phyloP scores from a whole-genome alignment of 2,113 vertebrate genomes.

The Vireo altiloquus region DNA sequence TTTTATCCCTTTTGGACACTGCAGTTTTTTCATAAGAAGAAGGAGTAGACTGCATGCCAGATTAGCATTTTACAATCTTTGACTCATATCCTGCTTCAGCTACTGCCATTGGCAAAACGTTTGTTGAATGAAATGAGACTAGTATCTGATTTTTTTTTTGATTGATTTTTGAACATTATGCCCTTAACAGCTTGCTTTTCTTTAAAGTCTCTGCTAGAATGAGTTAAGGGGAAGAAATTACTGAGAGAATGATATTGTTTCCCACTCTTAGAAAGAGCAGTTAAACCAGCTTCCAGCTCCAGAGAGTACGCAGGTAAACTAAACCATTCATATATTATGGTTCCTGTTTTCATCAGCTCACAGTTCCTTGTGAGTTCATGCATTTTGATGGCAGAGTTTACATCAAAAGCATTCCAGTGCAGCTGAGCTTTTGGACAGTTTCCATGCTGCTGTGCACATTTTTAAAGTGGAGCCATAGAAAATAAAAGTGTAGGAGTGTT shows the following conservation, averaged over 20 bases:
- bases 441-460: background rate
- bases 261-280: background rate
- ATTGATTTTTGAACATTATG: conserved; percentile 15
- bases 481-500: background rate
- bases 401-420: background rate
- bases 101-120: background rate
- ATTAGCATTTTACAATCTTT: conserved; percentile 8
- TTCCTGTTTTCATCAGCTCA: background rate
- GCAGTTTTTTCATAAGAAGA: background rate
- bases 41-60: background rate
- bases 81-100: background rate
- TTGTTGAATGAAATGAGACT: conserved; percentile 8
- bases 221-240: background rate
- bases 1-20: background rate
- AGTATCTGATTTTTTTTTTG: background rate
- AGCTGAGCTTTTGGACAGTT: background rate
- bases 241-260: background rate
- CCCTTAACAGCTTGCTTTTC: background rate
- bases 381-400: background rate
- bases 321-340: background rate
- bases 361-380: background rate
- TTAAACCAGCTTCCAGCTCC: background rate
- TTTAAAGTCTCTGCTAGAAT: background rate
- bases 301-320: background rate
- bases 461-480: background rate